These are phyloP conservation scores for Acleris literana DNA, from an alignment of 2,888 invertebrate species.

Conservation along the genomic window DNA sequence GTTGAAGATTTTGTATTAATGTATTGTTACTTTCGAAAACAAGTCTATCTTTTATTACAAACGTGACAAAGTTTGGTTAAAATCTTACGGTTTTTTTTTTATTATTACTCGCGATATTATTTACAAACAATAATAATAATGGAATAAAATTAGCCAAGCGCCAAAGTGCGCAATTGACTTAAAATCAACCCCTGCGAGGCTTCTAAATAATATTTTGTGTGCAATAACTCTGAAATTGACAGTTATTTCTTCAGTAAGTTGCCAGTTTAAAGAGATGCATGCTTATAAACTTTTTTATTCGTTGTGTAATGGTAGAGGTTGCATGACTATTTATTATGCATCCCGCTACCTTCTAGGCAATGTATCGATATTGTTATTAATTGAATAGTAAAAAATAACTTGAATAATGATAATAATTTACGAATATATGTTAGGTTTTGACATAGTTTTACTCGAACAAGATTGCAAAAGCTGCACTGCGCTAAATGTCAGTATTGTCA, in stretches of 20 bases:
- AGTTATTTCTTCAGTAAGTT: background rate
- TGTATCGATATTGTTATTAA: constrained; percentile 22
- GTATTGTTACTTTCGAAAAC: background rate
- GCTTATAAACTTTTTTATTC: no score
- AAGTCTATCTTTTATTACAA: background rate
- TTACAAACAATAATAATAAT: no score
- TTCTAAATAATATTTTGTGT: no score
- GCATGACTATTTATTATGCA: background rate
- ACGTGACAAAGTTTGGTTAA: no score
- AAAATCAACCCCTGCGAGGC: no score
- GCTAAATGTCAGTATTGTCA: background rate
- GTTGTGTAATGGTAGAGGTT: background rate
- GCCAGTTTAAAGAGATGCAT: no score
- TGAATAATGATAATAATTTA: constrained; percentile 6
- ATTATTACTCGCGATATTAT: no score
- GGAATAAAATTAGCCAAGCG: no score
- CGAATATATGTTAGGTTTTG: constrained; percentile 9
- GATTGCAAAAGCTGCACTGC: constrained; percentile 10
- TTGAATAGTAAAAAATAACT: constrained; percentile 12
- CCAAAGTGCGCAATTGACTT: no score
- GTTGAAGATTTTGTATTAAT: no score
- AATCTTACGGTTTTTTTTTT: no score
- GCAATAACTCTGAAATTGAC: background rate
- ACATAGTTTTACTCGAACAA: constrained; percentile 5
- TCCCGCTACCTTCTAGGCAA: constrained; percentile 5